Conservation (phyloP, 2,113 vertebrate genomes). For the Nymphicus hollandicus region DNA sequence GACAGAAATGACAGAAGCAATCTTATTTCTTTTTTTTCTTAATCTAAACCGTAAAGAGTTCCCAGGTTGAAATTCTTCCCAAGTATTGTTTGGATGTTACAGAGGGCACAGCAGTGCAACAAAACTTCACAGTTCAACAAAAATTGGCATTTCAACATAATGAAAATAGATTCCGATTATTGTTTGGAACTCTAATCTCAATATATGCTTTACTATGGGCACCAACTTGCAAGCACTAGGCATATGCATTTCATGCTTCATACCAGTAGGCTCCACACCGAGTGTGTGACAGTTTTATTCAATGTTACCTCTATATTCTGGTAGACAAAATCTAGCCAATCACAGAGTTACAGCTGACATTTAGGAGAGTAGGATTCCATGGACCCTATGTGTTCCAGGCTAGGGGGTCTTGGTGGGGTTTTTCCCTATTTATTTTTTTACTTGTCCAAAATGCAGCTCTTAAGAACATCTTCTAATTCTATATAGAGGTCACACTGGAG, state of each 20-base stretch:
- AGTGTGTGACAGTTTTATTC: not conserved
- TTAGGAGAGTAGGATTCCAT: not conserved
- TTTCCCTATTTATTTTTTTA: not conserved
- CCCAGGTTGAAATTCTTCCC: not conserved
- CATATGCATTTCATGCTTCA: not conserved
- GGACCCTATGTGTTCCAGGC: not conserved
- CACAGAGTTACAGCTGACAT: not conserved
- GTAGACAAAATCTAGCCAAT: not conserved
- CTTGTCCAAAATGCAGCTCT: not conserved
- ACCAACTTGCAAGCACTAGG: not conserved
- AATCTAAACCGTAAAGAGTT: not conserved
- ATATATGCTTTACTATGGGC: not conserved
- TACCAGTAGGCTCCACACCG: not conserved
- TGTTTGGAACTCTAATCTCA: not conserved
- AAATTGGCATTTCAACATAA: not conserved
- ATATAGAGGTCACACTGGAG: not conserved
- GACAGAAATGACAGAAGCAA: conserved; percentile 18
- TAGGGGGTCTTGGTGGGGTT: rapidly evolving
- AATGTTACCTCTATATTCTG: not conserved
- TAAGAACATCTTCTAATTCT: not conserved
- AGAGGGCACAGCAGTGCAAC: not conserved
- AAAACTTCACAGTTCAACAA: not conserved
- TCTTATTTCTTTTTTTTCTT: not conserved
- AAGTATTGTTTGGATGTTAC: not conserved
- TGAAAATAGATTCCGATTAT: not conserved